Conservation (phyloP, 2,113 vertebrate species). For the Gasterosteus aculeatus region DNA sequence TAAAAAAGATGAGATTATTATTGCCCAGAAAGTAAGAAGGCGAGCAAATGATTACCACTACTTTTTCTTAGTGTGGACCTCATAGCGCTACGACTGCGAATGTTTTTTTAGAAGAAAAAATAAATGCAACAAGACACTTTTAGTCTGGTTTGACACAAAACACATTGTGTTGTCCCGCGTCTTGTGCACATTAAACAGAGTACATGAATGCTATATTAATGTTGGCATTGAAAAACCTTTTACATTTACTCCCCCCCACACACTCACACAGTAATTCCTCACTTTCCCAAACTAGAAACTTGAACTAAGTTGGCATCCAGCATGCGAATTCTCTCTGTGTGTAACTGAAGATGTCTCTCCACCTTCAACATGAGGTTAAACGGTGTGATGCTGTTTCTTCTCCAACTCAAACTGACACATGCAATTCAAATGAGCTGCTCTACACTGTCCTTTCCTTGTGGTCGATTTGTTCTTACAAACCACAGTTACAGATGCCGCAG, state of each 20-base stretch:
- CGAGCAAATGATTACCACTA: no score
- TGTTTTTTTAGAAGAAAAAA: background rate
- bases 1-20: no score
- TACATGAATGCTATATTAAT: slow-evolving; percentile 6
- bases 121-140: background rate
- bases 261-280: background rate
- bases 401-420: slow-evolving; percentile 31
- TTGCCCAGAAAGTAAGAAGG: no score
- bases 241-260: background rate
- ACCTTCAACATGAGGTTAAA: slow-evolving; percentile 35
- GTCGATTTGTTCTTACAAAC: slow-evolving; percentile 1
- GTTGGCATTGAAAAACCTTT: slow-evolving; percentile 4
- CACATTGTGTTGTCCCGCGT: background rate
- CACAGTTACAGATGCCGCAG: slow-evolving; percentile 30
- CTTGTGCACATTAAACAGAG: background rate
- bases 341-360: slow-evolving; percentile 45
- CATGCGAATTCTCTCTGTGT: slow-evolving; percentile 14
- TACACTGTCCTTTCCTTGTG: slow-evolving; percentile 1
- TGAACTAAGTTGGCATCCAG: slow-evolving; percentile 25
- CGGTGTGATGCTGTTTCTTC: slow-evolving; percentile 30
- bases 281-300: background rate
- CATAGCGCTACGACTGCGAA: background rate
- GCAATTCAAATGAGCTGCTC: slow-evolving; percentile 3
- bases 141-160: background rate
- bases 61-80: no score